These are phyloP conservation scores for Camptogramma bilineatum DNA, from an alignment of 2,888 invertebrate genomes.

Conservation along the genomic window DNA sequence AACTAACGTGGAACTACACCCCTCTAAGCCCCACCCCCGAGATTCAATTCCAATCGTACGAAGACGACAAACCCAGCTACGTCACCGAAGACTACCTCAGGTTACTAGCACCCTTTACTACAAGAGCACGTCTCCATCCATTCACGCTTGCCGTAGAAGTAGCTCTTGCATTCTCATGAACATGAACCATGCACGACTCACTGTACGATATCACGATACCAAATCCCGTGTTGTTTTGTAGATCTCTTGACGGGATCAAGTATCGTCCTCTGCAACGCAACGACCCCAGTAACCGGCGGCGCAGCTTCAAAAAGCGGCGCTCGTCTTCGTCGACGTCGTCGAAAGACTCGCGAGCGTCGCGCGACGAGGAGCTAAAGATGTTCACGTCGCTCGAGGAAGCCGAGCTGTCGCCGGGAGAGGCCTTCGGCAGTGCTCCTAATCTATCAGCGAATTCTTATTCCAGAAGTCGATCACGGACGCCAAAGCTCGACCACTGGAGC, in stretches of 20 bases:
- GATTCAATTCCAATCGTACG: conserved; percentile 84
- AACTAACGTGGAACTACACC: conserved; percentile 79
- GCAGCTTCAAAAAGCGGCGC: conserved; percentile 86
- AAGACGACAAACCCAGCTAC: conserved; percentile 71
- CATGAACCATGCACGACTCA: conserved; percentile 65
- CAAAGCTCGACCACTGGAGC: conserved; percentile 66
- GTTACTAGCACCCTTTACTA: conserved; percentile 74
- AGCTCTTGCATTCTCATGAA: conserved; percentile 57
- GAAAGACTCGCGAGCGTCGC: conserved; percentile 86
- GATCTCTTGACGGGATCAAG: conserved; percentile 88
- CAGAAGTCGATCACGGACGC: conserved; percentile 82
- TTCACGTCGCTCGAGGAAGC: conserved; percentile 88
- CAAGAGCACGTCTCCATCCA: conserved; percentile 58
- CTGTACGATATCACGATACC: conserved; percentile 76
- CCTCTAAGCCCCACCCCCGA: conserved; percentile 74
- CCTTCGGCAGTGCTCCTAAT: conserved; percentile 79
- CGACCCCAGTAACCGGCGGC: conserved; percentile 86
- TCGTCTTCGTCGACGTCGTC: conserved; percentile 87
- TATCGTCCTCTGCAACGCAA: conserved; percentile 86
- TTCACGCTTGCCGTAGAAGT: conserved; percentile 65
- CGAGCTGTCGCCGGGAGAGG: conserved; percentile 75
- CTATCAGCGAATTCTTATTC: conserved; percentile 82
- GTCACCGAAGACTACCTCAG: conserved; percentile 82
- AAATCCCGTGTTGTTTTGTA: conserved; percentile 82
- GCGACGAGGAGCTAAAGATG: conserved; percentile 87